These are phyloP conservation scores for Scrobipalpa costella DNA, from an alignment of 2,888 invertebrate genomes.

Conservation along the genomic window DNA sequence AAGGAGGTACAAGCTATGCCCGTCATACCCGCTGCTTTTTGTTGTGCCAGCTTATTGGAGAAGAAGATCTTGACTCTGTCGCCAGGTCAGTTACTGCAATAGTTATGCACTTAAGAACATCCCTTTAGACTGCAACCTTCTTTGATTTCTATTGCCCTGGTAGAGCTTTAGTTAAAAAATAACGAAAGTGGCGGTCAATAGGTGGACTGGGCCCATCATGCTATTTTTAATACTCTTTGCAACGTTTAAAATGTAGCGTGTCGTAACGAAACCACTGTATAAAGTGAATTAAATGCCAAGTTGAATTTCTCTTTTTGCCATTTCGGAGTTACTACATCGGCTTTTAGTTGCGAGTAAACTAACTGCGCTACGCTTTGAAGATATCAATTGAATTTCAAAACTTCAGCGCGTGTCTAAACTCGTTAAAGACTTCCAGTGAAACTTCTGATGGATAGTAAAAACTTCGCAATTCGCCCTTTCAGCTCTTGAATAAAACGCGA, in stretches of 20 bases:
- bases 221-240: background rate
- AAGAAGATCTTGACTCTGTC: no score
- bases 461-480: background rate
- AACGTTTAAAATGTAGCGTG: background rate
- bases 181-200: background rate
- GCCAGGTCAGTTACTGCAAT: conserved; percentile 77
- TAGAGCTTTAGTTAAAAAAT: background rate
- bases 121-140: no score
- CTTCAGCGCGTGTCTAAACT: conserved; percentile 4
- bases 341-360: background rate
- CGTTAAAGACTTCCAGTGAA: conserved; percentile 3
- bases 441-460: conserved; percentile 1
- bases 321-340: background rate
- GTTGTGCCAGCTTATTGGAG: conserved; percentile 94
- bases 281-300: background rate
- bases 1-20: conserved; percentile 90
- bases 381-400: conserved; percentile 4
- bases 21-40: conserved; percentile 93
- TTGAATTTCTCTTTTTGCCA: background rate
- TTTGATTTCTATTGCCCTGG: background rate
- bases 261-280: background rate
- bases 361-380: background rate
- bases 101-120: no score
- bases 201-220: no score
- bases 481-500: conserved; percentile 1